Base-by-base conservation (phyloP, 2,113 vertebrate genomes). In the Notothenia coriiceps region DNA sequence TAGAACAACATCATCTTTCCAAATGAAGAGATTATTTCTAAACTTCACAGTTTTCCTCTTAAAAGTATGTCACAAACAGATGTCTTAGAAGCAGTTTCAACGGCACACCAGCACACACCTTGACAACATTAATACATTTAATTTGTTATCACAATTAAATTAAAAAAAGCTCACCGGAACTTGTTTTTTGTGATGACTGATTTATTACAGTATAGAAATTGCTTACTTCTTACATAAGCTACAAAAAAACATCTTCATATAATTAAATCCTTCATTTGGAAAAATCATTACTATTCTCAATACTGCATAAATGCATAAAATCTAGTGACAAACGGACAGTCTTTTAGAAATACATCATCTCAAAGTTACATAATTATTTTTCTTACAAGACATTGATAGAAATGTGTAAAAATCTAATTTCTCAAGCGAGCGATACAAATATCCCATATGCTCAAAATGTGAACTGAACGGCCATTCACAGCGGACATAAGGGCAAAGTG, bases 181-280 rank as follows among this genome's bases (percentile, higher is more conserved):
- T 40, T 55, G 50, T 51, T 40, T 40, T 40, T 1, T 74, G 57
- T 52, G 25, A 86, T 59, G 77, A 84, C 72, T 9, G 40, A 80
- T 82, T 63, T 87, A 90, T 89, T 91, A 70, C 85, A 91, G 75
- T 62, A 77, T 80, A 86, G 59, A 87, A 91, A 88, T 74, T 7
- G 12, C 61, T 66, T 52, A 64, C 62, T 66, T 84, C 71, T 86
- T 74, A 76, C 74, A 89, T 51, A 70, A 83, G 68, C 80, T 82
- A 77, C 55, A 87, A 86, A 80, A 40, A 61, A n/a, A 69, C 25
- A 7, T 67, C 65, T 71, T 59, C 33, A 75, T 77, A 73, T 50
- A 64, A 62, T 67, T 67, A 70, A 71, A 70, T 63, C 69, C 49
- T 74, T 82, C 60, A 15, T 55, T 71, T 77, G 59, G 46, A 75